A percentile compares a stretch with the other conserved stretches of the same genome.
Evolutionary conservation across 1,140 invertebrate species (phyloP).

Genomic region (Habropoda laboriosa): DNA sequence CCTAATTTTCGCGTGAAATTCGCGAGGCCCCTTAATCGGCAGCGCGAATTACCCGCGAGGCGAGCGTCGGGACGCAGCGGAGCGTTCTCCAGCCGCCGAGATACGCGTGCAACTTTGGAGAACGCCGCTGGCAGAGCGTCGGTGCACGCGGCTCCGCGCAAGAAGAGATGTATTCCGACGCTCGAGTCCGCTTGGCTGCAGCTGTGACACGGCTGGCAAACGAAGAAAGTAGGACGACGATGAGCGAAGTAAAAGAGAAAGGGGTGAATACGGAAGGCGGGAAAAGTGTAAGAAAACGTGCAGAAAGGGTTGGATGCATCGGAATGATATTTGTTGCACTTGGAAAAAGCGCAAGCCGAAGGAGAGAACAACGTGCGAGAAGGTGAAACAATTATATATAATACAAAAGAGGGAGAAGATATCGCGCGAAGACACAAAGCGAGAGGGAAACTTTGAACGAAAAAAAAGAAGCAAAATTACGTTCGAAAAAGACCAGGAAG

Average conservation of each 20-base stretch:
- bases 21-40: neutral
- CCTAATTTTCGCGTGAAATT: constrained; percentile 9
- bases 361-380: constrained; percentile 10
- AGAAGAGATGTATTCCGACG: constrained; percentile 48
- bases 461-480: constrained; percentile 12
- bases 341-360: neutral
- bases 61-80: neutral
- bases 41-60: neutral
- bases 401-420: neutral
- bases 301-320: neutral
- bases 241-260: constrained; percentile 45
- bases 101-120: constrained; percentile 12
- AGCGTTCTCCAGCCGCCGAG: neutral
- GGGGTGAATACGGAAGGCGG: constrained; percentile 13
- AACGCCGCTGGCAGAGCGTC: neutral
- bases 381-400: no score
- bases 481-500: neutral
- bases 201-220: constrained; percentile 44
- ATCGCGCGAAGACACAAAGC: constrained; percentile 2
- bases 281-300: neutral
- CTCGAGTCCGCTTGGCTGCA: constrained; percentile 42
- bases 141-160: neutral
- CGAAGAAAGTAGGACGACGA: constrained; percentile 56
- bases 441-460: constrained; percentile 8
- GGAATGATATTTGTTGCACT: constrained; percentile 23